These are phyloP conservation scores for Apeira syringaria DNA, from an alignment of 2,888 invertebrate genomes.

Conservation along the genomic window DNA sequence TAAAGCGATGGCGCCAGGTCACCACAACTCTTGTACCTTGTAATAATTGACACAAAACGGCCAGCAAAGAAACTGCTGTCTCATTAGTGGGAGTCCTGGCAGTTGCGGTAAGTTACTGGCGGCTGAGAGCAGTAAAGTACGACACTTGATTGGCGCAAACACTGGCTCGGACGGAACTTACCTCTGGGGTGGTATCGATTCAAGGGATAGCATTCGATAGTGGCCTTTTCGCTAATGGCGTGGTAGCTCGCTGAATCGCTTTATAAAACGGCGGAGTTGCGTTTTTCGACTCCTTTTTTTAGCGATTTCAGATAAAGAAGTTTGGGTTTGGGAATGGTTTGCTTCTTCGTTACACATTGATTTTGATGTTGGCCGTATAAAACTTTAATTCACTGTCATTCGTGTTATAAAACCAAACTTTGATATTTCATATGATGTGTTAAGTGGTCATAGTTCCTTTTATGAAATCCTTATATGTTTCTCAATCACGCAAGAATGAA, in stretches of 20 bases:
- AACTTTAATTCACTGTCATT: too few species aligned
- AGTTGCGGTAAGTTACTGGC: conserved; percentile 73
- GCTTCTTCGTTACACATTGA: conserved; percentile 1
- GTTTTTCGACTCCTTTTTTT: conserved; percentile 2
- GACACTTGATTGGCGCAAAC: conserved; percentile 71
- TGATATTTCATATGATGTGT: too few species aligned
- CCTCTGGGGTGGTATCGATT: conserved; percentile 21
- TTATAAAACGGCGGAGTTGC: conserved; percentile 16
- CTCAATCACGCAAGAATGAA: too few species aligned
- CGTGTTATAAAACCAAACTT: too few species aligned
- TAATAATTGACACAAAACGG: conserved; percentile 67
- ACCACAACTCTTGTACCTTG: conserved; percentile 45
- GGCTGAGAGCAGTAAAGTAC: conserved; percentile 65
- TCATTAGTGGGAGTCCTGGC: conserved; percentile 70
- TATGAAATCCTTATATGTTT: too few species aligned
- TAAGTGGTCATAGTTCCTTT: too few species aligned
- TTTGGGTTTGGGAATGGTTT: conserved; percentile 4
- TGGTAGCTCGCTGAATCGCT: conserved; percentile 18
- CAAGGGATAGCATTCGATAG: conserved; percentile 22
- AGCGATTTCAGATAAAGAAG: conserved; percentile 5
- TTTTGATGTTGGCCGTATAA: too few species aligned
- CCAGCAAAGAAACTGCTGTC: conserved; percentile 50
- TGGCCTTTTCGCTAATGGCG: conserved; percentile 15
- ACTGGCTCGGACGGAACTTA: conserved; percentile 32
- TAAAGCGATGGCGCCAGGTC: too few species aligned